Percentiles rank a stretch among this genome's conserved stretches.
phyloP scores from a whole-genome alignment of 2,888 invertebrate genomes.

The Melinaea menophilus region DNA sequence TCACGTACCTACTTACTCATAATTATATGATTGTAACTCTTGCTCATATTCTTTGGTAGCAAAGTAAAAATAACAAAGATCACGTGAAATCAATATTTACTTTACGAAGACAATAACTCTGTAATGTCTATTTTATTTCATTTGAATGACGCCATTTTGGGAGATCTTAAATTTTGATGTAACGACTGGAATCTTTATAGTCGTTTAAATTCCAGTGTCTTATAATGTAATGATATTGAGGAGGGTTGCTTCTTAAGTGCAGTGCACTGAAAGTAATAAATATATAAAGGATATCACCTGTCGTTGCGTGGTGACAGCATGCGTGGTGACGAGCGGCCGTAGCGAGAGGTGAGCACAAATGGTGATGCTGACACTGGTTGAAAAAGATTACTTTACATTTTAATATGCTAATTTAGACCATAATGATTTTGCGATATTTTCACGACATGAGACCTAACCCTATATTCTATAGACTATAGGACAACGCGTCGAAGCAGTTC shows the following conservation, averaged over 20 bases:
- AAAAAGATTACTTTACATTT: not conserved
- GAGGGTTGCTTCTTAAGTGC: not conserved
- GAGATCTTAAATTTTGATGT: slow-evolving; percentile 15
- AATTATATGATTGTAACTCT: too few species aligned
- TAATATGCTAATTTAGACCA: not conserved
- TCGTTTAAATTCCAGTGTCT: slow-evolving; percentile 6
- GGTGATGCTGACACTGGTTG: slow-evolving; percentile 56
- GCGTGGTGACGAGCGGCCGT: slow-evolving; percentile 59
- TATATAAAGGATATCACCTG: slow-evolving; percentile 41
- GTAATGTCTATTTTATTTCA: slow-evolving; percentile 2
- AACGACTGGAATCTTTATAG: slow-evolving; percentile 9
- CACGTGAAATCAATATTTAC: too few species aligned
- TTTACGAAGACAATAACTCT: not conserved
- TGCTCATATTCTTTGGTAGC: too few species aligned
- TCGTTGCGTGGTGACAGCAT: slow-evolving; percentile 55
- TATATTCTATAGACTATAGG: too few species aligned
- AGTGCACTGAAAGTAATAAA: not conserved
- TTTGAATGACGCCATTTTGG: slow-evolving; percentile 9
- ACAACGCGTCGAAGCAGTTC: too few species aligned
- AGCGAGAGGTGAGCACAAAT: slow-evolving; percentile 62
- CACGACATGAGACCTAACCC: too few species aligned
- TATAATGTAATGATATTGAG: not conserved
- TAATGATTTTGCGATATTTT: too few species aligned
- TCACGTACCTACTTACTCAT: too few species aligned
- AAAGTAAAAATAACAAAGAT: not conserved